Base-by-base conservation (phyloP, 2,113 vertebrate genomes). In the Jacana jacana region DNA sequence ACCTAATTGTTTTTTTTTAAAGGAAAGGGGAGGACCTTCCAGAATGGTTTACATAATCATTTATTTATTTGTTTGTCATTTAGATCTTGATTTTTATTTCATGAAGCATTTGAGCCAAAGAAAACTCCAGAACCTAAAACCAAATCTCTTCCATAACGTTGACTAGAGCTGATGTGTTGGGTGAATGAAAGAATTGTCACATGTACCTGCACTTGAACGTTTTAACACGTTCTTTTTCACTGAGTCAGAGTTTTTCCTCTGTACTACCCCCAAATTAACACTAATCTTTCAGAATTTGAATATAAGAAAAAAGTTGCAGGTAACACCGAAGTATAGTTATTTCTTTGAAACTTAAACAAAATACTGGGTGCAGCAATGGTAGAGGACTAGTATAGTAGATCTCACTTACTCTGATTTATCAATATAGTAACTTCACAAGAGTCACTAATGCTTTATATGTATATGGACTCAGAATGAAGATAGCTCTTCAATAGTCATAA, bases 1-100 rank as follows among this genome's bases (percentile, higher is more conserved):
- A 52, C 11, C 24, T 76, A 87, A 69, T 3, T 7, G 8, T 46
- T 75, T 70, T 88, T 88, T 95, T 75, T n/a, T 92, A 55, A 66
- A 78, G 33, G 30, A 89, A 80, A 75, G 9, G 37, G 17, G n/a
- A 70, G 30, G 33, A 42, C 48, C 81, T 81, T 52, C 30, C 55
- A n/a, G 31, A 92, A 87, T 31, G 11, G 14, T 49, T 84, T 69
- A 22, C 2, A 1, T 35, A 19, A 57, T 82, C 89, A 17, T 82
- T 85, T 91, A 55, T 79, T 49, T 85, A 12, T 81, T 91, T 48
- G 3, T 39, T 86, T 69, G 27, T 61, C 7, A 49, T 61, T 68
- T 82, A 87, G 57, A 18, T 72, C 39, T 71, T 83, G 24, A 48
- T 89, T 92, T 83, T 92, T 76, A 49, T 87, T 93, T 55, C 49